Evolutionary conservation across 2,797 vertebrate genomes (phyloP).

Genomic region (Phalloptychus januarius): DNA sequence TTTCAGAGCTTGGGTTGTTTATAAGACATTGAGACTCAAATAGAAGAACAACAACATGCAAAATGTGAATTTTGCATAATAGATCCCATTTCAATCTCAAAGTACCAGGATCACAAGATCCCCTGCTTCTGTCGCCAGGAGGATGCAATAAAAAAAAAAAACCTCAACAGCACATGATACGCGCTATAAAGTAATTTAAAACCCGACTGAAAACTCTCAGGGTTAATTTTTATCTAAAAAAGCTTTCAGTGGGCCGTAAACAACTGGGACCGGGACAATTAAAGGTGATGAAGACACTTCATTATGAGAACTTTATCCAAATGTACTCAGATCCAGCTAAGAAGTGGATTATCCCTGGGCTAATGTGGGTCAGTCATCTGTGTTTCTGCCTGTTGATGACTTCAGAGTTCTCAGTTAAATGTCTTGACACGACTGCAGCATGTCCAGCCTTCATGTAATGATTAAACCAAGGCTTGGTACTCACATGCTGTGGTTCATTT

Average conservation of each 20-base stretch:
- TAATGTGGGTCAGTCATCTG: not conserved
- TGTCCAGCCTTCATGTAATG: not conserved
- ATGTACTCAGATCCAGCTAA: not conserved
- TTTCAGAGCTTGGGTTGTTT: too few species aligned
- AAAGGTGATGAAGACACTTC: not conserved
- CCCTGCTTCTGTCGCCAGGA: not conserved
- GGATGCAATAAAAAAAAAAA: not conserved
- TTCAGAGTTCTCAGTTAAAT: not conserved
- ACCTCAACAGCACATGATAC: not conserved
- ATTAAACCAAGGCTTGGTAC: not conserved
- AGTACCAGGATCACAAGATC: not conserved
- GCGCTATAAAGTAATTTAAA: not conserved
- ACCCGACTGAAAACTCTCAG: not conserved
- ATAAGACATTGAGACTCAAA: too few species aligned
- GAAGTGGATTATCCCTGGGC: not conserved
- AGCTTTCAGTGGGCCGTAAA: not conserved
- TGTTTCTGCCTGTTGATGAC: not conserved
- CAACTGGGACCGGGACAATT: not conserved
- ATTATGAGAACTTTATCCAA: not conserved
- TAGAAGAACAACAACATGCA: too few species aligned
- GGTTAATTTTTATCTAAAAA: not conserved
- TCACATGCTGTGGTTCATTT: not conserved
- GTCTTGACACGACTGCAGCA: not conserved
- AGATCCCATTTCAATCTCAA: not conserved
- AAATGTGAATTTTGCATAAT: too few species aligned